phyloP scores from a whole-genome alignment of 2,888 invertebrate genomes.

The Oscheius onirici region DNA sequence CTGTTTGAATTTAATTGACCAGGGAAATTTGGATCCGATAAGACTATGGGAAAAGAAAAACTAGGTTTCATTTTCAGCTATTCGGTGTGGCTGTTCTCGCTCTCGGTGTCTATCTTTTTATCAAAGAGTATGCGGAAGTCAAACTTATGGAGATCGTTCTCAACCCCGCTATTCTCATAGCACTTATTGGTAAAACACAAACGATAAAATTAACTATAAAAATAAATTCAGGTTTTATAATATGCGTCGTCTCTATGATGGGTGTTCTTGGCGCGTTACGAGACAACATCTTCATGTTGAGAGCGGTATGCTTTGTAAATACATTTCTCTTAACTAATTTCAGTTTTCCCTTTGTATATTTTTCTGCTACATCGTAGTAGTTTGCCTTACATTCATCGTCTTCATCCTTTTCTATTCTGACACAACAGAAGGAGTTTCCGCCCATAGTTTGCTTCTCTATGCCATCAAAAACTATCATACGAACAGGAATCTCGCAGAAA shows the following conservation, averaged over 20 bases:
- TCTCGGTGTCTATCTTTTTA: conserved; percentile 69
- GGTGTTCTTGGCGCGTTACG: conserved; percentile 69
- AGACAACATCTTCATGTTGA: conserved; percentile 69
- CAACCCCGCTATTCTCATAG: conserved; percentile 66
- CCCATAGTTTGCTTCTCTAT: conserved; percentile 64
- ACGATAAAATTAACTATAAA: neutral
- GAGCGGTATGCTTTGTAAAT: conserved; percentile 57
- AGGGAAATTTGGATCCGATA: neutral
- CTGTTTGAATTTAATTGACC: neutral
- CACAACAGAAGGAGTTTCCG: conserved; percentile 62
- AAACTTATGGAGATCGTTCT: conserved; percentile 66
- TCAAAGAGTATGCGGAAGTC: conserved; percentile 67
- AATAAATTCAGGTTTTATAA: conserved; percentile 52
- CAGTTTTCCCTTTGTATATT: conserved; percentile 70
- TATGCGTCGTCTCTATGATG: conserved; percentile 62
- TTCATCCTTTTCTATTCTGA: conserved; percentile 71
- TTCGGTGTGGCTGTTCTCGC: conserved; percentile 64
- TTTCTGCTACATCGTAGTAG: conserved; percentile 66
- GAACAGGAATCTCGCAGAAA: conserved; percentile 70
- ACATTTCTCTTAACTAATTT: conserved; percentile 15
- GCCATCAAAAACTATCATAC: conserved; percentile 68
- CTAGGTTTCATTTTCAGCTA: conserved; percentile 56
- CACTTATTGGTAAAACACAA: conserved; percentile 42
- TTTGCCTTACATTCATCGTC: conserved; percentile 63
- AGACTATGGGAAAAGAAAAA: neutral